phyloP scores from a whole-genome alignment of 2,888 invertebrate genomes.

The Callyntrura guangdongensis region DNA sequence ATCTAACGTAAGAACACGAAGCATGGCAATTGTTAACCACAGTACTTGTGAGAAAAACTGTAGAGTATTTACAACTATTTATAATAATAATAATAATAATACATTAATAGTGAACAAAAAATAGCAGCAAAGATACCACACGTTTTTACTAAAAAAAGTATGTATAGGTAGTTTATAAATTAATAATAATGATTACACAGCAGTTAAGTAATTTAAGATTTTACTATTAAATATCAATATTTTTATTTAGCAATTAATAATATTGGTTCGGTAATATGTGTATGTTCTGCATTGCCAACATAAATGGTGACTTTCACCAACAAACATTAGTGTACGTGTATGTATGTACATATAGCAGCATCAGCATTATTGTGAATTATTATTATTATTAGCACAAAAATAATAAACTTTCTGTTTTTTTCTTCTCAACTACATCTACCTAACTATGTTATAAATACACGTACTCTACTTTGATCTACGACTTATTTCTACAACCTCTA shows the following conservation, averaged over 20 bases:
- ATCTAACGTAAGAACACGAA: conserved; percentile 61
- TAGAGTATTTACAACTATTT: conserved; percentile 55
- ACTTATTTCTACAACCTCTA: conserved; percentile 14
- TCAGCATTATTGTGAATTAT: neutral
- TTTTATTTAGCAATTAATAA: conserved; percentile 32
- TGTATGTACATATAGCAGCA: conserved; percentile 18
- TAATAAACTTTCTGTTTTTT: conserved; percentile 63
- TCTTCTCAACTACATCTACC: conserved; percentile 24
- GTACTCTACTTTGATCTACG: conserved; percentile 16
- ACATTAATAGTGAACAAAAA: conserved; percentile 50
- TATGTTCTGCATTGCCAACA: conserved; percentile 1
- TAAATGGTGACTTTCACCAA: conserved; percentile 54
- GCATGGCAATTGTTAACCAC: conserved; percentile 63
- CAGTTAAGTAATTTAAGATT: neutral
- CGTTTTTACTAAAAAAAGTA: neutral
- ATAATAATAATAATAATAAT: neutral
- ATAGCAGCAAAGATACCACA: conserved; percentile 36
- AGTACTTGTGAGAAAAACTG: conserved; percentile 43
- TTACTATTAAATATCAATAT: neutral
- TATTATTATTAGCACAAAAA: conserved; percentile 56
- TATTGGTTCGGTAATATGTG: conserved; percentile 54
- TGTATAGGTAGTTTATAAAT: neutral
- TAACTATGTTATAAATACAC: conserved; percentile 31
- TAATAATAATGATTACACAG: conserved; percentile 1
- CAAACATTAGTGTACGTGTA: neutral